A percentile compares a stretch with the other conserved stretches of the same genome.
These are phyloP conservation scores for Sinotaia quadrata DNA, from an alignment of 2,888 invertebrate genomes.

Conservation along the genomic window DNA sequence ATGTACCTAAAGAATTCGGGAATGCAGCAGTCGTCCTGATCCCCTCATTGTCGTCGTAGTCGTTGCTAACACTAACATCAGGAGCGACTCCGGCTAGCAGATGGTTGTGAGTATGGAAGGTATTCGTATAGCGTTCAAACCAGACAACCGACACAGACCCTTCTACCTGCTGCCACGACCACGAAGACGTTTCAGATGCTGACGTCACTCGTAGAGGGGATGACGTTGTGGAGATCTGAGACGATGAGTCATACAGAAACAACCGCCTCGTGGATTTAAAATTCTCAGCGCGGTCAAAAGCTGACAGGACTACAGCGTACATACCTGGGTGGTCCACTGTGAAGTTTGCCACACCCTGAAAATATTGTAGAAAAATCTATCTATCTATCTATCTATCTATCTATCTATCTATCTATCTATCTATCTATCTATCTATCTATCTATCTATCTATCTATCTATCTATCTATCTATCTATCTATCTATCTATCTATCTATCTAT, in stretches of 20 bases:
- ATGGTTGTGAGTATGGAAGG: constrained; percentile 32
- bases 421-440: no score
- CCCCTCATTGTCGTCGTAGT: constrained; percentile 35
- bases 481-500: no score
- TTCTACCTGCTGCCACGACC: constrained; percentile 29
- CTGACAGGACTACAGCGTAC: constrained; percentile 24
- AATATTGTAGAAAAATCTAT: no score
- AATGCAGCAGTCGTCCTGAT: constrained; percentile 19
- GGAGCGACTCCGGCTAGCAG: constrained; percentile 20
- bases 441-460: no score
- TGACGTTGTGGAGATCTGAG: constrained; percentile 15
- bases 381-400: no score
- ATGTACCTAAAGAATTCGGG: constrained; percentile 30
- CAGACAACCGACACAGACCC: constrained; percentile 24
- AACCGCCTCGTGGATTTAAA: constrained; percentile 23
- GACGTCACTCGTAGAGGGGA: constrained; percentile 25
- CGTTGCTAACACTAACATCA: constrained; percentile 11
- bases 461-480: no score
- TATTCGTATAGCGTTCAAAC: constrained; percentile 30
- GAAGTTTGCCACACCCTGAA: background rate
- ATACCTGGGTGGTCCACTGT: constrained; percentile 19
- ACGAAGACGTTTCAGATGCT: constrained; percentile 24
- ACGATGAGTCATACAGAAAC: constrained; percentile 29
- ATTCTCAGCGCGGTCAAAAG: constrained; percentile 29
- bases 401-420: no score